Evolutionary conservation across 2,113 vertebrate species (phyloP).

Genomic region (Erinaceus europaeus): DNA sequence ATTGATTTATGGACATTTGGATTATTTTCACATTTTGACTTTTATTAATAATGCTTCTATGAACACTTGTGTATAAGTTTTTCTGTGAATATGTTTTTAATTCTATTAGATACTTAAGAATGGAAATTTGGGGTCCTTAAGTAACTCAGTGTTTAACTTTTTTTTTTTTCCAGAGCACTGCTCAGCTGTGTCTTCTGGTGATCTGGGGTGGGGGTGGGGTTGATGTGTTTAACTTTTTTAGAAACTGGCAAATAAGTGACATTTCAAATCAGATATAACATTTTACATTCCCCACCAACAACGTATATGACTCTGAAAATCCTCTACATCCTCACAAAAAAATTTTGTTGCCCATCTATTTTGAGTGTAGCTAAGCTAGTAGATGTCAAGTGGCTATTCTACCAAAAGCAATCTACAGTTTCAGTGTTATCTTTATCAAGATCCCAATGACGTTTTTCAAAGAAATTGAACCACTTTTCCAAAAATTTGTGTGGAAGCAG

Average conservation of each 20-base stretch:
- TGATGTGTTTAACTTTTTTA: constrained; percentile 19
- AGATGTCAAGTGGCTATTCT: neutral
- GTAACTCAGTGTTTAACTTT: too few species aligned
- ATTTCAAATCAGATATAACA: neutral
- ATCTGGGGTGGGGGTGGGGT: too few species aligned
- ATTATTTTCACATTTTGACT: too few species aligned
- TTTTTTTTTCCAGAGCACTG: too few species aligned
- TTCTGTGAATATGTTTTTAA: neutral
- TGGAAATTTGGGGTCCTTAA: too few species aligned
- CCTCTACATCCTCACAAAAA: neutral
- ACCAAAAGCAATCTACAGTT: too few species aligned
- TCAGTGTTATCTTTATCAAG: too few species aligned
- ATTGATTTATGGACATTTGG: neutral
- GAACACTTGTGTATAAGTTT: neutral
- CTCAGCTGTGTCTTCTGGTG: too few species aligned
- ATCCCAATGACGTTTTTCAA: too few species aligned
- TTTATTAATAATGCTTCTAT: too few species aligned
- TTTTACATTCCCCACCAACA: neutral
- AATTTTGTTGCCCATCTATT: neutral
- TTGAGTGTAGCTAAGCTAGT: neutral
- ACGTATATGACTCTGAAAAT: neutral
- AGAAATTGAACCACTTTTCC: too few species aligned
- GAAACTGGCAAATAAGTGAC: neutral
- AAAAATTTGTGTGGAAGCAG: too few species aligned
- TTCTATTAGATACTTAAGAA: neutral